Percentiles rank a stretch among this genome's conserved stretches.
Conservation (phyloP, 2,888 invertebrate species). For the Diaphora mendica region DNA sequence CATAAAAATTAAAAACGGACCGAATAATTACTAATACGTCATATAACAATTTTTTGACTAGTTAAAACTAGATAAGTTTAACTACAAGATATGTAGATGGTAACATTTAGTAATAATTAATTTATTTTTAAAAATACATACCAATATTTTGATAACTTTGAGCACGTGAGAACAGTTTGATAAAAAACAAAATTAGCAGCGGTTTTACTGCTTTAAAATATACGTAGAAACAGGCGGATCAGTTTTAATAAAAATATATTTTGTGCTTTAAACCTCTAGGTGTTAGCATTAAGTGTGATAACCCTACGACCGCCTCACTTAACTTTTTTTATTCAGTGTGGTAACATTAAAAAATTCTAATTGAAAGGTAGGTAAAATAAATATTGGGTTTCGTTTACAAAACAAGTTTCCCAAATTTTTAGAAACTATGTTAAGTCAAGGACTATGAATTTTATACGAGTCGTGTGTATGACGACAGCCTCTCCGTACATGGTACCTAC, state of each 20-base stretch:
- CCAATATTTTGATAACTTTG: neutral
- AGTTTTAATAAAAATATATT: conserved; percentile 36
- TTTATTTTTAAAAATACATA: neutral
- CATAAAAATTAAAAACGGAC: conserved; percentile 36
- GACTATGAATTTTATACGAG: too few species aligned
- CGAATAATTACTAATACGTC: conserved; percentile 46
- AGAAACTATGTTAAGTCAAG: too few species aligned
- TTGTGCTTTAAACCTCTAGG: conserved; percentile 38
- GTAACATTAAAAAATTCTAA: neutral
- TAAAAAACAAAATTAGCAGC: conserved; percentile 30
- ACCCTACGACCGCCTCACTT: neutral
- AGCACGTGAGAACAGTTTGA: neutral
- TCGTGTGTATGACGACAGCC: too few species aligned
- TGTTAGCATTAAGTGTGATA: neutral
- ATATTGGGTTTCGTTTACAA: neutral
- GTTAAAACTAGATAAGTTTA: conserved; percentile 51
- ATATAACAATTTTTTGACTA: conserved; percentile 55
- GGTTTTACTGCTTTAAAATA: conserved; percentile 33
- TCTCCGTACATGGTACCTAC: neutral
- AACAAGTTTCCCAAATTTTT: too few species aligned
- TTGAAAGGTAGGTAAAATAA: neutral
- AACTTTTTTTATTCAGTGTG: neutral
- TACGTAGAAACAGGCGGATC: conserved; percentile 42
- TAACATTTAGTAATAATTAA: conserved; percentile 25
- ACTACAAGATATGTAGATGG: conserved; percentile 49